These are phyloP conservation scores for Musca vetustissima DNA, from an alignment of 1,140 invertebrate species.

Conservation along the genomic window DNA sequence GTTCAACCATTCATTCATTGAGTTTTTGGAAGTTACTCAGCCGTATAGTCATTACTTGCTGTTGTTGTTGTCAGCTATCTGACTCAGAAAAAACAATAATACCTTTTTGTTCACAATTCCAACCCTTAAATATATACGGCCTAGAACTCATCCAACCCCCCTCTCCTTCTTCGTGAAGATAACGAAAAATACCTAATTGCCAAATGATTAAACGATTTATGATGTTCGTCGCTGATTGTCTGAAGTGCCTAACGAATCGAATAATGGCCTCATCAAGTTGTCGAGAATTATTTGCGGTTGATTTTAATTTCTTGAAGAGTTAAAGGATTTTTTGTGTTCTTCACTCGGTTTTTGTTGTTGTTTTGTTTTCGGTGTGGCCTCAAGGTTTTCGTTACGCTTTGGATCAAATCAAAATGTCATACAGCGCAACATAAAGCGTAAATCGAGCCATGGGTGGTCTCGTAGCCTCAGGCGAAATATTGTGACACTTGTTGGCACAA, in stretches of 20 bases:
- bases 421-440: no score
- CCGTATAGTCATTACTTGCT: no score
- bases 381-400: no score
- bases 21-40: no score
- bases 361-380: no score
- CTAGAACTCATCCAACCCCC: background rate
- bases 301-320: background rate
- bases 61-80: background rate
- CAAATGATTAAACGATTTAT: slow-evolving; percentile 56
- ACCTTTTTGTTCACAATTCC: background rate
- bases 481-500: no score
- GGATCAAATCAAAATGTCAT: no score
- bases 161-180: background rate
- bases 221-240: slow-evolving; percentile 35
- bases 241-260: slow-evolving; percentile 25
- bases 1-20: background rate
- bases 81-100: background rate
- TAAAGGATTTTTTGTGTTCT: background rate
- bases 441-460: no score
- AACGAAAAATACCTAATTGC: slow-evolving; percentile 42
- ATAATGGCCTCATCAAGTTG: slow-evolving; percentile 23
- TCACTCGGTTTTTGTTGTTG: background rate
- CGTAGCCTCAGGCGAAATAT: no score
- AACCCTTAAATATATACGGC: background rate
- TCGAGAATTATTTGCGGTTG: slow-evolving; percentile 20